Evolutionary conservation across 2,113 vertebrate species (phyloP), one percentile per base, ranked within the genome.

Genomic region (Phrynocephalus versicolor): DNA sequence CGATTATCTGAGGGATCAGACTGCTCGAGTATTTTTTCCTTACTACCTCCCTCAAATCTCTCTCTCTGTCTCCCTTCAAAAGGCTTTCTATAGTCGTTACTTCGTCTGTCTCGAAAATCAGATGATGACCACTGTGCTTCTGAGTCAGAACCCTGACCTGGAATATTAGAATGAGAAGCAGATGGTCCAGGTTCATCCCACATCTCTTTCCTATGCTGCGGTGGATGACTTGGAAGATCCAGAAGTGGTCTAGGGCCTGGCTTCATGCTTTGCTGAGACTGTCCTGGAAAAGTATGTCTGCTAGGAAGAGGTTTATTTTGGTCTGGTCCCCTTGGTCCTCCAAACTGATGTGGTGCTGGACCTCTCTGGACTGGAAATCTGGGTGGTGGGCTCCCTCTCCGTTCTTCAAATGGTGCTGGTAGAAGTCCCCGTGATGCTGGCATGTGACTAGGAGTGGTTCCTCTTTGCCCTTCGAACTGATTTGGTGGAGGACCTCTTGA

Each of bases 81-180:
- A 62, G 89, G 97, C 87, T 79, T 93, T 93, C 88, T 96, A 90
- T 92, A 96, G 83, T 97, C 96, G 0, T 90, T 86, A 75, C 92
- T 96, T 90, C 96, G 97, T 92, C 96, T 97, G 74, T 98, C 96
- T 71, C 97, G 97, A 85, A 97, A 96, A 70, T 98, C 97, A 33
- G 98, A 82, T 1, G 95, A 85, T 30, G 95, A 94, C 98, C 98
- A 98, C 62, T 94, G 97, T 62, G 95, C 95, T 33, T 97, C 97
- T 0, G 92, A 62, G 41, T 96, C 95, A 1, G 94, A 87, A 85
- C 95, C 97, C 30, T 94, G 96, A 6, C 94, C 94, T 1, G 94
- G 83, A 3, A 89, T 83, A 85, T 92, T 92, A 3, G 95, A 3
- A 35, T 94, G 88, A 18, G 91, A 30, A 8, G 92, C 33, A 75